Conservation (phyloP, 2,797 vertebrate genomes). For the Smutsia gigantea region DNA sequence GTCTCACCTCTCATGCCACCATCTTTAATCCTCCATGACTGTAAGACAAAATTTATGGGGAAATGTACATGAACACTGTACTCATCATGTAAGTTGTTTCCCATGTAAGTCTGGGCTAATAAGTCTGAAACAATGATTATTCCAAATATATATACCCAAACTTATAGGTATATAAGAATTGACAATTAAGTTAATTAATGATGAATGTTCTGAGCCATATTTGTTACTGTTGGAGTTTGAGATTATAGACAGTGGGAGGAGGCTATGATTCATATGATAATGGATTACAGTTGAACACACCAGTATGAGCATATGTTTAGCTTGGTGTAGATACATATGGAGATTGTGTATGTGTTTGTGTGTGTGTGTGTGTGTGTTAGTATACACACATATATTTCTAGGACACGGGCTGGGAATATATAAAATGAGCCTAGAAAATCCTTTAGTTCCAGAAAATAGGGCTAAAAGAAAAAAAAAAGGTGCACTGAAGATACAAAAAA, state of each 20-base stretch:
- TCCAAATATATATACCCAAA: too few species aligned
- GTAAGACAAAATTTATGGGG: not conserved
- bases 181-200: not conserved
- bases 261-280: not conserved
- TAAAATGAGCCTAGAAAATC: not conserved
- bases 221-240: not conserved
- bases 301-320: not conserved
- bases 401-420: not conserved
- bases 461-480: not conserved
- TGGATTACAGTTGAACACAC: not conserved
- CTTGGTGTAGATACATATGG: not conserved
- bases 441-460: not conserved
- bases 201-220: not conserved
- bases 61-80: not conserved
- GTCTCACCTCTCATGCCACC: too few species aligned
- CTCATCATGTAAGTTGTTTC: not conserved
- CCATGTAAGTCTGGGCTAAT: not conserved
- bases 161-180: not conserved
- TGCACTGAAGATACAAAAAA: not conserved
- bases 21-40: too few species aligned
- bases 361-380: not conserved
- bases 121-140: not conserved
- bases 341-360: not conserved
- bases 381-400: not conserved
- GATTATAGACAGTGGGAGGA: not conserved